phyloP scores from a whole-genome alignment of 2,797 vertebrate genomes.

The Sebastolobus alascanus region DNA sequence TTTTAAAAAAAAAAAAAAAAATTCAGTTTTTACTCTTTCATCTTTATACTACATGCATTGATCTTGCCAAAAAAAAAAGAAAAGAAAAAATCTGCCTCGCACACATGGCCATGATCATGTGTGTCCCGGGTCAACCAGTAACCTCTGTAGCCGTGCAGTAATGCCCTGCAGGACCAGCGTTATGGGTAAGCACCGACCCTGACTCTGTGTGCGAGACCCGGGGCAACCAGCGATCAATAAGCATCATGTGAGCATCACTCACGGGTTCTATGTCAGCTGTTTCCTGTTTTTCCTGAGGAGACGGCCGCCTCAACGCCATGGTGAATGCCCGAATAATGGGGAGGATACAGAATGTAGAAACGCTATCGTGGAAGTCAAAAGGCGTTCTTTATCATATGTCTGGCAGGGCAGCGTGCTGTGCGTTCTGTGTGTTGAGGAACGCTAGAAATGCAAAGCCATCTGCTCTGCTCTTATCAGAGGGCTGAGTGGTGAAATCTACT shows the following conservation, averaged over 20 bases:
- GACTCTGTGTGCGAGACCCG: constrained; percentile 55
- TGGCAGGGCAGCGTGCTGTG: constrained; percentile 21
- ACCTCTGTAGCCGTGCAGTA: constrained; percentile 53
- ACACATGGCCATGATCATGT: constrained; percentile 56
- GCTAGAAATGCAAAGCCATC: constrained; percentile 80
- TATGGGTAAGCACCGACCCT: constrained; percentile 64
- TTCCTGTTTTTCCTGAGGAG: constrained; percentile 77
- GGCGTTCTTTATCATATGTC: constrained; percentile 47
- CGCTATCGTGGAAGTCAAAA: constrained; percentile 43
- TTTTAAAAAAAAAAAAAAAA: constrained; percentile 34
- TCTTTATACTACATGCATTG: constrained; percentile 11
- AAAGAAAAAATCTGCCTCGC: background rate
- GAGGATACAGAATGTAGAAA: constrained; percentile 38
- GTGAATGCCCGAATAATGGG: constrained; percentile 49
- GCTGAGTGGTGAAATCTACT: constrained; percentile 76
- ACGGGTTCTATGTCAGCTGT: constrained; percentile 77
- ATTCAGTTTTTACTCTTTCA: background rate
- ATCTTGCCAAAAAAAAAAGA: background rate
- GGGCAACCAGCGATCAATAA: constrained; percentile 79
- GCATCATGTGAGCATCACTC: constrained; percentile 82
- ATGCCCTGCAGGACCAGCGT: constrained; percentile 62
- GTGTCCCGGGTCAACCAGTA: constrained; percentile 57
- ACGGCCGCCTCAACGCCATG: constrained; percentile 39
- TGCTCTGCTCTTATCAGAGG: constrained; percentile 78
- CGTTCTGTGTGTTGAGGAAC: constrained; percentile 48